phyloP scores from a whole-genome alignment of 2,113 vertebrate species.

The Stegastes partitus region DNA sequence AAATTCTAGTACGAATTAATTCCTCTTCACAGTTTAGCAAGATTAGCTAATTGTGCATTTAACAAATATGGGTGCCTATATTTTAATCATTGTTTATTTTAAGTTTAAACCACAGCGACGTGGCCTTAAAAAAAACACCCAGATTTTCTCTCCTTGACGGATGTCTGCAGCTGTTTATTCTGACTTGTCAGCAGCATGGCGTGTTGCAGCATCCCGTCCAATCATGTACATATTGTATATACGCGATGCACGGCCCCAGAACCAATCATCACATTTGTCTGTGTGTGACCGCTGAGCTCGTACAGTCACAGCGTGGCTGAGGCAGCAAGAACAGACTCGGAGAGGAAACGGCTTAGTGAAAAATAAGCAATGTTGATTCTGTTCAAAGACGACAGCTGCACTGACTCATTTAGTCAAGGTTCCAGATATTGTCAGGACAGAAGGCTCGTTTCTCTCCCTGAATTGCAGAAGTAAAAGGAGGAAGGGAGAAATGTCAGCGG shows the following conservation, averaged over 20 bases:
- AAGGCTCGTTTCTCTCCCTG: not conserved
- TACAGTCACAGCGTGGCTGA: not conserved
- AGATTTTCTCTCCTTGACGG: too few relatives aligned
- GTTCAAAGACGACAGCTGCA: conserved; percentile 24
- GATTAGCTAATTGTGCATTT: too few relatives aligned
- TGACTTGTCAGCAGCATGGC: too few relatives aligned
- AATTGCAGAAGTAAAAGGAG: conserved; percentile 1
- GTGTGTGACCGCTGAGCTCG: too few relatives aligned
- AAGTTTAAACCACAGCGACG: too few relatives aligned
- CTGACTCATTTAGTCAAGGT: not conserved
- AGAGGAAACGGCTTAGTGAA: conserved; percentile 10
- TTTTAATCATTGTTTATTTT: too few relatives aligned
- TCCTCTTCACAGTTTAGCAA: too few relatives aligned
- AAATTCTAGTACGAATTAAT: too few relatives aligned
- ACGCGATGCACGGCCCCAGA: not conserved
- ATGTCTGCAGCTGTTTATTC: too few relatives aligned
- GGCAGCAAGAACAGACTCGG: not conserved
- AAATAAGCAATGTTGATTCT: conserved; percentile 9
- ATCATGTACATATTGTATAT: not conserved
- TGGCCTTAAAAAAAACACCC: too few relatives aligned
- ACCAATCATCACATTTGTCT: not conserved
- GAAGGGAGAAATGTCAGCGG: conserved; percentile 1
- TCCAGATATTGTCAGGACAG: conserved; percentile 1
- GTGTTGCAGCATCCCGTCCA: not conserved
- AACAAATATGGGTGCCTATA: too few relatives aligned